Conservation (phyloP, 2,888 invertebrate genomes). For the Rotaria socialis region DNA sequence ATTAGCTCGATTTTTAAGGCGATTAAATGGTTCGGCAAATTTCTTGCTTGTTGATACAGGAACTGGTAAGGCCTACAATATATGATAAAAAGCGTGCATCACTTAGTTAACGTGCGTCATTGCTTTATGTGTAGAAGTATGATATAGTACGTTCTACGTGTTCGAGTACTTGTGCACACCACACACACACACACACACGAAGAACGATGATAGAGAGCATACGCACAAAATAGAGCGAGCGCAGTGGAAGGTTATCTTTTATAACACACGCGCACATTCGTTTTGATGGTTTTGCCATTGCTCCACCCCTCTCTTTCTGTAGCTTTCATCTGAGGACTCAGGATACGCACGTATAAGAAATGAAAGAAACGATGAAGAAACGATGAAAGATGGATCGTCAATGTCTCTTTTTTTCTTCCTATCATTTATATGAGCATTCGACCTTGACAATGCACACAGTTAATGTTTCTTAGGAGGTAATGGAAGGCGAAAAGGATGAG, state of each 20-base stretch:
- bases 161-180: not conserved
- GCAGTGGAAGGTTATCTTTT: constrained; percentile 7
- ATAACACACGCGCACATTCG: not conserved
- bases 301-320: not conserved
- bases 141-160: not conserved
- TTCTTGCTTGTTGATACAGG: not conserved
- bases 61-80: not conserved
- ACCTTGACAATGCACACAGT: not conserved
- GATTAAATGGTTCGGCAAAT: constrained; percentile 12
- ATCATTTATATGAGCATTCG: not conserved
- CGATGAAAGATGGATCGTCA: constrained; percentile 32
- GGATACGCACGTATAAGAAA: not conserved
- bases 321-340: not conserved
- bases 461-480: not conserved
- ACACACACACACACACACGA: not conserved
- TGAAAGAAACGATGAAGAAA: not conserved
- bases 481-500: not conserved
- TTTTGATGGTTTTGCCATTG: not conserved
- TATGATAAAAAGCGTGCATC: not conserved
- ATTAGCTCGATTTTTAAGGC: not conserved
- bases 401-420: constrained; percentile 3
- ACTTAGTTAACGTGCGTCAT: not conserved
- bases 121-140: not conserved
- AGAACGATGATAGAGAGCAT: constrained; percentile 4
- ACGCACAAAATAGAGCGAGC: not conserved